Evolutionary conservation across 1,140 invertebrate species (phyloP), one percentile per base, ranked within the genome.

Genomic region (Diplogasteroides magnus): DNA sequence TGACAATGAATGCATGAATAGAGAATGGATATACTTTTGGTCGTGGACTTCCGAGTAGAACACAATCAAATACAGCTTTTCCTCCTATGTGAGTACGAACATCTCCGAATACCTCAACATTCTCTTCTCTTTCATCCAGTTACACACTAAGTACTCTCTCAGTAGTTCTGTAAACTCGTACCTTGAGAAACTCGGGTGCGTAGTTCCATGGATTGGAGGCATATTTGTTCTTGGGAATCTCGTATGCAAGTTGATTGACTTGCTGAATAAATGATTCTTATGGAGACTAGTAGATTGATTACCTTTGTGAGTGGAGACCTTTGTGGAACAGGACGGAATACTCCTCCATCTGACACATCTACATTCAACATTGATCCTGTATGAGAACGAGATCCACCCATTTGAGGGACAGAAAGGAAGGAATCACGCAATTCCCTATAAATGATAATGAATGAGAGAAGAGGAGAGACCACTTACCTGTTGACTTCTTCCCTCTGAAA

Each of bases 201-300:
- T 79, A 80, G 56, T 70, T 75, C 73, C 78, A 81, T 55, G 80
- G 76, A 63, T 81, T 81, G 58, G 77, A 78, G 15, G 80, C 77
- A 60, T 81, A 81, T 72, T 81, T 81, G 72, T 82, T 81, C 57
- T 78, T 75, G 1, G 80, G 80, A 37, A 83, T 72, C 68, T 82
- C 79, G 31, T 82, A 82, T 13, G 76, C 77, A 23, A 82, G 66
- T 65, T 83, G 81, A 56, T 82, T 76, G 14, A 82, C 80, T 78
- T 83, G 79, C 80, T 82, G 70, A 68, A 79, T 65, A 26, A n/a
- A 63, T 3, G 28, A 6, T 48, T 11, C 37, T 48, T 48, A 19
- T 48, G 6, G 37, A 48, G 37, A 19, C 37, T 11, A 48, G n/a
- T n/a, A n/a, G n/a, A n/a, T n/a, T 48, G 6, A 48, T 31, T 69